Percentiles rank a stretch among this genome's conserved stretches.
phyloP scores from a whole-genome alignment of 2,797 vertebrate genomes.

The Pristis pectinata region DNA sequence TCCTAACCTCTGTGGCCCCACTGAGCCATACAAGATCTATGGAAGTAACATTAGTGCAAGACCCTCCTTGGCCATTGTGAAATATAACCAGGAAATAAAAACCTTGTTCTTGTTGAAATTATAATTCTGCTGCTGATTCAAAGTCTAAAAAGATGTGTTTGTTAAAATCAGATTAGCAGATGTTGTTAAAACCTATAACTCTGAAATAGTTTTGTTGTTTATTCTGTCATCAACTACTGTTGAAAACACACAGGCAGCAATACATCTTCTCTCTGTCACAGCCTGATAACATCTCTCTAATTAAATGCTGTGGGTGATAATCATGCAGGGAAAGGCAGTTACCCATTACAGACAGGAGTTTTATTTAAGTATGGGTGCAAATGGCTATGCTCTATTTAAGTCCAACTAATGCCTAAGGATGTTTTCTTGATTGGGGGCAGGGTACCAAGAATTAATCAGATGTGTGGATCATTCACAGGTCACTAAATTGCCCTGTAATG shows the following conservation, averaged over 20 bases:
- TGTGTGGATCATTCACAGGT: conserved; percentile 42
- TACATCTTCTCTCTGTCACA: conserved; percentile 42
- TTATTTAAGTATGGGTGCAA: conserved; percentile 45
- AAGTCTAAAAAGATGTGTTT: conserved; percentile 39
- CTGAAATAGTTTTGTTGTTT: conserved; percentile 40
- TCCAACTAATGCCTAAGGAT: conserved; percentile 49
- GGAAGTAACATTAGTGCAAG: background rate
- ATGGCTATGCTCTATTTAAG: conserved; percentile 53
- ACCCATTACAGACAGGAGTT: conserved; percentile 40
- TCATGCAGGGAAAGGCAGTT: conserved; percentile 40
- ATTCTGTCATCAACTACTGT: conserved; percentile 42
- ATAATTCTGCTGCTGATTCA: background rate
- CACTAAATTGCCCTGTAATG: conserved; percentile 44
- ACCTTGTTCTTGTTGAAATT: conserved; percentile 37
- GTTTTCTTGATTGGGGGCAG: conserved; percentile 55
- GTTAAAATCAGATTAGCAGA: conserved; percentile 39
- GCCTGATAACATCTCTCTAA: conserved; percentile 44
- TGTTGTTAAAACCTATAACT: conserved; percentile 35
- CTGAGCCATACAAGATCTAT: conserved; percentile 42
- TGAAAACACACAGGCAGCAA: conserved; percentile 44
- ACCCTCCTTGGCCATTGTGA: background rate
- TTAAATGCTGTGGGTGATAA: conserved; percentile 48
- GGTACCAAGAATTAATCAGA: conserved; percentile 46
- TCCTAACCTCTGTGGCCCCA: background rate
- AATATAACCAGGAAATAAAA: background rate